Percentiles rank a stretch among this genome's conserved stretches.
phyloP scores from a whole-genome alignment of 2,113 vertebrate genomes.

The Phoenicopterus ruber region DNA sequence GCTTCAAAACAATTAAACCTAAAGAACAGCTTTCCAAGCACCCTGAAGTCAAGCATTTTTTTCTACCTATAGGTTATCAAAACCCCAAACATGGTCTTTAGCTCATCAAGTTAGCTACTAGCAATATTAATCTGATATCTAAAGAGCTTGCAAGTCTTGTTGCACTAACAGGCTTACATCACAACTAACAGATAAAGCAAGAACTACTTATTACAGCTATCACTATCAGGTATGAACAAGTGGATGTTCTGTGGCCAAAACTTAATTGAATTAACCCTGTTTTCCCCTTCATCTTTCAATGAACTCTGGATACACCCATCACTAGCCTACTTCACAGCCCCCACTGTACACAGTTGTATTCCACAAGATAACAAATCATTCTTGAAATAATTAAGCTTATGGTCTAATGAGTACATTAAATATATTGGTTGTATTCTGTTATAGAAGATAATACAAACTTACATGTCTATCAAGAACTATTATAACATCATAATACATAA shows the following conservation, averaged over 20 bases:
- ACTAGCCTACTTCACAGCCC: neutral
- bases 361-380: neutral
- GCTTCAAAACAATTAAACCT: neutral
- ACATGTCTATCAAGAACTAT: rapidly evolving
- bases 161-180: neutral
- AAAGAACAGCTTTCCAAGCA: neutral
- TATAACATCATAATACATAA: neutral
- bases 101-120: neutral
- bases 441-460: neutral
- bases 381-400: neutral
- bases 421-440: neutral
- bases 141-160: neutral
- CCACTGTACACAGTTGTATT: neutral
- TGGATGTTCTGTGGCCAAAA: neutral
- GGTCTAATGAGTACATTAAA: neutral
- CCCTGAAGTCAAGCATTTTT: neutral
- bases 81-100: neutral
- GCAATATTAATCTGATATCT: neutral
- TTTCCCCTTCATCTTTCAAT: neutral
- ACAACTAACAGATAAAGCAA: neutral
- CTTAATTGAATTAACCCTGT: neutral
- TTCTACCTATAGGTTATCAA: neutral
- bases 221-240: neutral
- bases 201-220: neutral
- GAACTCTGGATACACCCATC: neutral